Evolutionary conservation across 2,888 invertebrate genomes (phyloP).

Genomic region (Ophion slaviceki): DNA sequence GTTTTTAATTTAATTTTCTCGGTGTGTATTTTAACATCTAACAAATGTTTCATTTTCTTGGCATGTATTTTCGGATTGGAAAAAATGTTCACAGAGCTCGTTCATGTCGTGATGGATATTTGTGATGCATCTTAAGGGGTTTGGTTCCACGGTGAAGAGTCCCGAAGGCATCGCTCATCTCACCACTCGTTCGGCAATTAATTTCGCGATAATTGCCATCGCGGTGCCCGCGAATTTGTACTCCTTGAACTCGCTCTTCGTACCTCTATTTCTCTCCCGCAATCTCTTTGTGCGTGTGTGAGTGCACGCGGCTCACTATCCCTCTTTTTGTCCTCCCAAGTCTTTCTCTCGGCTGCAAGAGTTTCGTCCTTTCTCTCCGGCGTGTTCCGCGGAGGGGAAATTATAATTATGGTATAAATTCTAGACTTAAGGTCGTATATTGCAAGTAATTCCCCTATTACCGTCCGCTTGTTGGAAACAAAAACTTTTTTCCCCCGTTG

Average conservation of each 20-base stretch:
- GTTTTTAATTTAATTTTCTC: too few species aligned
- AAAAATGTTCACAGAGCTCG: too few species aligned
- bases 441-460: slow-evolving; percentile 70
- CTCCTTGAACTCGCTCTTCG: slow-evolving; percentile 17
- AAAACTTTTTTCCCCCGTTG: slow-evolving; percentile 39
- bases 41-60: too few species aligned
- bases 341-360: slow-evolving; percentile 8
- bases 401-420: slow-evolving; percentile 75
- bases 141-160: slow-evolving; percentile 58
- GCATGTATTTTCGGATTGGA: too few species aligned
- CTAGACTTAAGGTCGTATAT: slow-evolving; percentile 64
- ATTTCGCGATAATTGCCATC: slow-evolving; percentile 77
- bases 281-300: not conserved
- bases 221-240: slow-evolving; percentile 34
- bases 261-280: slow-evolving; percentile 19
- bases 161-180: slow-evolving; percentile 72
- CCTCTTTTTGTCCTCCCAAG: not conserved
- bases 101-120: not conserved
- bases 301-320: not conserved
- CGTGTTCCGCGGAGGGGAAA: slow-evolving; percentile 28
- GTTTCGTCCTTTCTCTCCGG: slow-evolving; percentile 4
- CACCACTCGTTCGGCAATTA: slow-evolving; percentile 76
- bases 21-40: too few species aligned
- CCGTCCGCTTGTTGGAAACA: slow-evolving; percentile 41
- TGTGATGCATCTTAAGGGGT: slow-evolving; percentile 42